A percentile compares a stretch with the other conserved stretches of the same genome.
Conservation (phyloP, 2,888 invertebrate genomes). For the Drosophila niveifrons region DNA sequence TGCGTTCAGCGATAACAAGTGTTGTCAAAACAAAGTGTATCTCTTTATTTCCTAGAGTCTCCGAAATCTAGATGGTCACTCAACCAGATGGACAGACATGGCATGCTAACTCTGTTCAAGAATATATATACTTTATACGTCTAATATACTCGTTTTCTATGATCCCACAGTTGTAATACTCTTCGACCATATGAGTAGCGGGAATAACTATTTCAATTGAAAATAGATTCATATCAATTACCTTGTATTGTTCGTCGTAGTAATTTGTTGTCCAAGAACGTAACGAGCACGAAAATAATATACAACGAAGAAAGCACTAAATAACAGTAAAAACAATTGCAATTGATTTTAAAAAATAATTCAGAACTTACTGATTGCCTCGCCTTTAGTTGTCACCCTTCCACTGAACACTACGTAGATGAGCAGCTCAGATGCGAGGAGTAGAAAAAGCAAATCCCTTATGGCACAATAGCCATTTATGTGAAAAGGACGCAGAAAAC, state of each 20-base stretch:
- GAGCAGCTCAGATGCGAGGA: slow-evolving; percentile 31
- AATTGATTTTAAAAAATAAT: not conserved
- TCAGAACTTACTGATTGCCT: slow-evolving; percentile 28
- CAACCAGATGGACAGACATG: too few species aligned
- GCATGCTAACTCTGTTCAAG: too few species aligned
- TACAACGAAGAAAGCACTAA: slow-evolving; percentile 39
- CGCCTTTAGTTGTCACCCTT: not conserved
- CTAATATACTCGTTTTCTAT: too few species aligned
- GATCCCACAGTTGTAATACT: too few species aligned
- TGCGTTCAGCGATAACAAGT: too few species aligned
- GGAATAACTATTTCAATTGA: not conserved
- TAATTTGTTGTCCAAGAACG: slow-evolving; percentile 43
- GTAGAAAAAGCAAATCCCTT: slow-evolving; percentile 54
- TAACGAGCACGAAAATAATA: slow-evolving; percentile 34
- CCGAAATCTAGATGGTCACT: too few species aligned
- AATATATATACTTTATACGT: too few species aligned
- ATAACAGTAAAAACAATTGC: slow-evolving; percentile 11
- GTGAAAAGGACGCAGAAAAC: slow-evolving; percentile 51
- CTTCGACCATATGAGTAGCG: too few species aligned
- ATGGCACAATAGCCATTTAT: slow-evolving; percentile 45
- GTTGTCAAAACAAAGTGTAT: too few species aligned
- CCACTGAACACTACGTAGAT: slow-evolving; percentile 6
- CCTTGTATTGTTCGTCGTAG: slow-evolving; percentile 30
- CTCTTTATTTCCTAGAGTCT: too few species aligned
- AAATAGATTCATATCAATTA: slow-evolving; percentile 11